These are phyloP conservation scores for Hemistola chrysoprasaria DNA, from an alignment of 2,888 invertebrate genomes.

Conservation along the genomic window DNA sequence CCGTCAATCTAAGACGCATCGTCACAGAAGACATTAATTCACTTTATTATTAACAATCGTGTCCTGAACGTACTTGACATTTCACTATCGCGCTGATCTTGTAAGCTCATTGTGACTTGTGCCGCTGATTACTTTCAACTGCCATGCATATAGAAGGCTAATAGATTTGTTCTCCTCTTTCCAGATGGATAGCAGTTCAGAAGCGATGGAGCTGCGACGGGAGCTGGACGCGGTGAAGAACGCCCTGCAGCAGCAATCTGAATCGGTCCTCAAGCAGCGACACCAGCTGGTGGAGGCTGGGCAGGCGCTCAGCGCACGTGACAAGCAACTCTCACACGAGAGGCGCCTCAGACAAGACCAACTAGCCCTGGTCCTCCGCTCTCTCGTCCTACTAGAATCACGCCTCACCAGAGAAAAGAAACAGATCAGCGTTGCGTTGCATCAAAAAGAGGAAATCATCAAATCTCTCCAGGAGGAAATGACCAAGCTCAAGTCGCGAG, in stretches of 20 bases:
- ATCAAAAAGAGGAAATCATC: conserved; percentile 88
- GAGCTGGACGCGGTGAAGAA: conserved; percentile 86
- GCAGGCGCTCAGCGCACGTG: conserved; percentile 81
- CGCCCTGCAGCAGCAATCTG: conserved; percentile 84
- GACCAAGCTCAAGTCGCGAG: conserved; percentile 81
- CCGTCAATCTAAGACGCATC: conserved; percentile 39
- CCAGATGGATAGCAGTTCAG: conserved; percentile 86
- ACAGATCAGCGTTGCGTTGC: conserved; percentile 85
- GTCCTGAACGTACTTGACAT: conserved; percentile 60
- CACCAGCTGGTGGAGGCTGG: conserved; percentile 86
- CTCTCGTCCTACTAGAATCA: conserved; percentile 87
- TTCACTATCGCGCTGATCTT: conserved; percentile 39
- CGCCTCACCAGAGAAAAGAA: conserved; percentile 88
- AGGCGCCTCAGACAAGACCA: conserved; percentile 86
- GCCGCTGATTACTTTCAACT: conserved; percentile 15
- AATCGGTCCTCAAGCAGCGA: conserved; percentile 84
- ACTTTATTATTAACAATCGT: conserved; percentile 37
- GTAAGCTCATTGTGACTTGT: conserved; percentile 27
- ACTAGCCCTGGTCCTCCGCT: conserved; percentile 86
- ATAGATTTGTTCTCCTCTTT: conserved; percentile 53
- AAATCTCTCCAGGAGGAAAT: conserved; percentile 87
- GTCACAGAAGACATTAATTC: conserved; percentile 41
- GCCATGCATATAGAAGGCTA: conserved; percentile 16
- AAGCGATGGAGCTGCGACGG: conserved; percentile 80
- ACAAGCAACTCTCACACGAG: conserved; percentile 83